A percentile compares a stretch with the other conserved stretches of the same genome.
Conservation (phyloP, 30 jellyfish, hydroid and myxozoan genomes). For the Turritopsis rubra region DNA sequence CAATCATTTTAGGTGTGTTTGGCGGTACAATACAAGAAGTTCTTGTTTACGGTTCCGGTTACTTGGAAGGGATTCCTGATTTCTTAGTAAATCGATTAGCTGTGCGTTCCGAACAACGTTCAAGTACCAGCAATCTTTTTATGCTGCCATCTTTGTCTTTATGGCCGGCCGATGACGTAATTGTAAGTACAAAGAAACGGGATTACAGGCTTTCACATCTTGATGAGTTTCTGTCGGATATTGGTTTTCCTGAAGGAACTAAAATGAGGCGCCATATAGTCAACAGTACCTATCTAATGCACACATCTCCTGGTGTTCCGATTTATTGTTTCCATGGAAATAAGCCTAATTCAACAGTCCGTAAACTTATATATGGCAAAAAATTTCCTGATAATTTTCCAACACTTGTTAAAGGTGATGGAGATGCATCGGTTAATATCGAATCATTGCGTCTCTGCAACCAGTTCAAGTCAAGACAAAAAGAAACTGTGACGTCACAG, state of each 20-base stretch:
- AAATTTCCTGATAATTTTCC: slow-evolving; percentile 29
- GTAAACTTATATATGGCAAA: slow-evolving; percentile 6
- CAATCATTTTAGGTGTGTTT: slow-evolving; percentile 34
- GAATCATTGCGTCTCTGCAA: slow-evolving; percentile 28
- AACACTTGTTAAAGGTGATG: slow-evolving; percentile 18
- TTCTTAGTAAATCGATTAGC: slow-evolving; percentile 18
- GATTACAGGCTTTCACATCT: slow-evolving; percentile 21
- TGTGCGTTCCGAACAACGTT: slow-evolving; percentile 34
- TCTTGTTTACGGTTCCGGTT: slow-evolving; percentile 33
- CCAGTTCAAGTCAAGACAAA: not conserved
- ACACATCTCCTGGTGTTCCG: slow-evolving; percentile 39
- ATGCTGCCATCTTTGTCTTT: slow-evolving; percentile 31
- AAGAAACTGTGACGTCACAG: slow-evolving; percentile 12
- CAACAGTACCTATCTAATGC: slow-evolving; percentile 20
- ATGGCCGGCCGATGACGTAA: slow-evolving; percentile 33
- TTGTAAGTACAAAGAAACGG: slow-evolving; percentile 29
- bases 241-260: slow-evolving; percentile 44
- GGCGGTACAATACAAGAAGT: slow-evolving; percentile 45
- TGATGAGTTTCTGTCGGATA: slow-evolving; percentile 38
- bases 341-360: slow-evolving; percentile 28
- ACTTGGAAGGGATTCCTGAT: slow-evolving; percentile 21
- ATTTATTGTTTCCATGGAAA: slow-evolving; percentile 39
- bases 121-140: slow-evolving; percentile 39
- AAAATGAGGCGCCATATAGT: slow-evolving; percentile 22
- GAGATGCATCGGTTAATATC: slow-evolving; percentile 43